A percentile compares a stretch with the other conserved stretches of the same genome.
phyloP scores from a whole-genome alignment of 1,140 invertebrate genomes.

The Ips nitidus region DNA sequence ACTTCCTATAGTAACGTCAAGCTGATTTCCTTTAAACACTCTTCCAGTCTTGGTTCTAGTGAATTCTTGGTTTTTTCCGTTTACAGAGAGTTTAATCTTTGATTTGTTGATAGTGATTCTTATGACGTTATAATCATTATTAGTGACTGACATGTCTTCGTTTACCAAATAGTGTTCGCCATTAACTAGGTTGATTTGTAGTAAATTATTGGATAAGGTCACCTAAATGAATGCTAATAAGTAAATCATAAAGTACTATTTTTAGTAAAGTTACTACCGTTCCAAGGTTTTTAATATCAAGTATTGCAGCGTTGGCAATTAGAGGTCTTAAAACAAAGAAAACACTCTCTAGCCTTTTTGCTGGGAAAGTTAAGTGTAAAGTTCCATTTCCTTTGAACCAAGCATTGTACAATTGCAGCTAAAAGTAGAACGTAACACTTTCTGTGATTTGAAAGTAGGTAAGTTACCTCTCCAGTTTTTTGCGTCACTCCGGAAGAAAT shows the following conservation, averaged over 20 bases:
- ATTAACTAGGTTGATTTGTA: constrained; percentile 22
- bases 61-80: constrained; percentile 29
- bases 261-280: constrained; percentile 2
- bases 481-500: constrained; percentile 34
- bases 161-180: constrained; percentile 27
- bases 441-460: neutral
- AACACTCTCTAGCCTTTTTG: constrained; percentile 22
- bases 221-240: neutral
- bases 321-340: constrained; percentile 29
- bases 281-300: constrained; percentile 45
- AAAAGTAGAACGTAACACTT: neutral
- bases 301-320: constrained; percentile 32
- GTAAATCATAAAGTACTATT: neutral
- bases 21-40: constrained; percentile 16
- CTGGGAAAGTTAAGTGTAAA: constrained; percentile 12
- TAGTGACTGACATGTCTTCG: constrained; percentile 8
- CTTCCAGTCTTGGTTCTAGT: constrained; percentile 14
- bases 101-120: constrained; percentile 25
- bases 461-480: constrained; percentile 27
- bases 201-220: constrained; percentile 15
- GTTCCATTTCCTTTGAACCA: constrained; percentile 36
- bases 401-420: constrained; percentile 31
- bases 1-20: constrained; percentile 25
- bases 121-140: constrained; percentile 33
- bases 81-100: constrained; percentile 20